phyloP scores from a whole-genome alignment of 2,113 vertebrate species.

The Lagopus muta region DNA sequence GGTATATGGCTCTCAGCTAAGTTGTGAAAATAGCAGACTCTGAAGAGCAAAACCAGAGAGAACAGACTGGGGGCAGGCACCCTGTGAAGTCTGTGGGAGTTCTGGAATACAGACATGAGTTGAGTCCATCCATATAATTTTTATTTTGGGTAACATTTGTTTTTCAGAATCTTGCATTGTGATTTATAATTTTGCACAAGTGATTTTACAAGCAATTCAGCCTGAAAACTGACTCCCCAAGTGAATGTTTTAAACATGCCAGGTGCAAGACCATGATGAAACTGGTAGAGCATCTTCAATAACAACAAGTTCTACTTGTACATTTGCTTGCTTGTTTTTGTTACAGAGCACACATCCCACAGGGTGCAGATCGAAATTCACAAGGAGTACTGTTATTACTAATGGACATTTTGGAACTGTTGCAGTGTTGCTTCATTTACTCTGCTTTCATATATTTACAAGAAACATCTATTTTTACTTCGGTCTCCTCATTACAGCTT shows the following conservation, averaged over 20 bases:
- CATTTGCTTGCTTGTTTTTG: background rate
- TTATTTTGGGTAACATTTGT: background rate
- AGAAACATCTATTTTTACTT: constrained; percentile 44
- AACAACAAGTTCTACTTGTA: background rate
- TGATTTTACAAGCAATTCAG: background rate
- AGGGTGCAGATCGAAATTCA: background rate
- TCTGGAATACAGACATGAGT: background rate
- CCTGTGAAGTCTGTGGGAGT: background rate
- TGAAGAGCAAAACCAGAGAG: background rate
- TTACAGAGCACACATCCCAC: background rate
- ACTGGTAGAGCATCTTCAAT: background rate
- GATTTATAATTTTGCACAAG: background rate
- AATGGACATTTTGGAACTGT: background rate
- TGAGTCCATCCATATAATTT: background rate
- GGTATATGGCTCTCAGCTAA: background rate
- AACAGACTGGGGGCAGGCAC: background rate
- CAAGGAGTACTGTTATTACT: background rate
- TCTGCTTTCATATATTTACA: background rate
- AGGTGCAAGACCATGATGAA: background rate
- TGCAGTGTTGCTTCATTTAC: constrained; percentile 15
- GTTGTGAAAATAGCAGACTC: background rate
- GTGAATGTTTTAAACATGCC: background rate
- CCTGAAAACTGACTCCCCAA: background rate
- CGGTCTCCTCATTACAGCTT: background rate
- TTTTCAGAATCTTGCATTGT: background rate